Conservation (phyloP, 2,113 vertebrate genomes). For the Pagrus major region DNA sequence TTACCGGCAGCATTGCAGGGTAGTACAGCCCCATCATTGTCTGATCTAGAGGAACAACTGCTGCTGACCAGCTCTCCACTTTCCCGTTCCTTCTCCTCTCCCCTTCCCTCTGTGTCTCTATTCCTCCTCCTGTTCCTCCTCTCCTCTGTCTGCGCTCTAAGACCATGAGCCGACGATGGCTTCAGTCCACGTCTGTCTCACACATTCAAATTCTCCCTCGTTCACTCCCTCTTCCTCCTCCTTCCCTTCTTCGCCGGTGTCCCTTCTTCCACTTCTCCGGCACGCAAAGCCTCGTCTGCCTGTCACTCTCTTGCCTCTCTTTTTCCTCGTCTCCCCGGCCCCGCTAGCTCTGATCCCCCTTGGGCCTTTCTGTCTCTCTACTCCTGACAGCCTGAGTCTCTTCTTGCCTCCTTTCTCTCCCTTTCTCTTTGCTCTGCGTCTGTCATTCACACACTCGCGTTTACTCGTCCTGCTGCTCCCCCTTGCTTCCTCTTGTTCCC, state of each 20-base stretch:
- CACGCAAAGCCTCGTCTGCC: constrained; percentile 57
- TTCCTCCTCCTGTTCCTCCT: constrained; percentile 62
- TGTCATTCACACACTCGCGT: constrained; percentile 76
- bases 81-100: constrained; percentile 48
- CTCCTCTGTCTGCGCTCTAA: constrained; percentile 67
- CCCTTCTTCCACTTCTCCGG: constrained; percentile 63
- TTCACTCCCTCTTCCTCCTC: constrained; percentile 70
- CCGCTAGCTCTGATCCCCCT: constrained; percentile 68
- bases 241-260: constrained; percentile 48
- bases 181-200: constrained; percentile 76
- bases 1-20: constrained; percentile 80
- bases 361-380: constrained; percentile 72
- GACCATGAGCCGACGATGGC: constrained; percentile 73
- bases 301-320: constrained; percentile 69
- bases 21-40: constrained; percentile 85
- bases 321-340: constrained; percentile 50
- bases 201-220: constrained; percentile 83
- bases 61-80: constrained; percentile 70
- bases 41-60: constrained; percentile 71
- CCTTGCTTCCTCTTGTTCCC: constrained; percentile 72
- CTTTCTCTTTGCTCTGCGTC: constrained; percentile 67
- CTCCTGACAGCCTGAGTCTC: constrained; percentile 73
- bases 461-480: constrained; percentile 67
- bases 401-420: constrained; percentile 57
- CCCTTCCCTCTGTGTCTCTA: constrained; percentile 49